Conservation (phyloP, 2,888 invertebrate species). For the Callinectes sapidus region DNA sequence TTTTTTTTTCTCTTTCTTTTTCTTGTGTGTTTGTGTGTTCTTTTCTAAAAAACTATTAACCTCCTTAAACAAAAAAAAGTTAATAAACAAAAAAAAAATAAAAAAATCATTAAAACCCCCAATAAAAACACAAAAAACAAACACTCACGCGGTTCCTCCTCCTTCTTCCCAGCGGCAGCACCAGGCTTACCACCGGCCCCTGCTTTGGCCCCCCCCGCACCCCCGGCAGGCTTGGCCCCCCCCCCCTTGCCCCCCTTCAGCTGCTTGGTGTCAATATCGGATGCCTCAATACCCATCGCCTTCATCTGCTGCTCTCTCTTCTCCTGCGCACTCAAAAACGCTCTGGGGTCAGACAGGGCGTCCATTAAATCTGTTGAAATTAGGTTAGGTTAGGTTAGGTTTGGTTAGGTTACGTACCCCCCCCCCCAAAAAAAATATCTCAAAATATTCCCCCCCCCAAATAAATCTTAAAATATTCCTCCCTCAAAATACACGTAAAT, state of each 20-base stretch:
- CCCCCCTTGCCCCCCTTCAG: slow-evolving; percentile 75
- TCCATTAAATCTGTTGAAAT: slow-evolving; percentile 93
- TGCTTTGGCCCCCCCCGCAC: slow-evolving; percentile 49
- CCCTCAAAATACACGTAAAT: too few species aligned
- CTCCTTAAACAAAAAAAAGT: not conserved
- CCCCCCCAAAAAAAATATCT: too few species aligned
- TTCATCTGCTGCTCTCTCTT: slow-evolving; percentile 94
- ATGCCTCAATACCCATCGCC: slow-evolving; percentile 94
- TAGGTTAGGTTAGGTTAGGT: not conserved
- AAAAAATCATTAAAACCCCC: not conserved
- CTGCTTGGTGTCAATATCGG: slow-evolving; percentile 77
- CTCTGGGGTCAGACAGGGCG: slow-evolving; percentile 94
- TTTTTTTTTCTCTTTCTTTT: too few species aligned
- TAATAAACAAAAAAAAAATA: not conserved
- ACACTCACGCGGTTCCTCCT: slow-evolving; percentile 73
- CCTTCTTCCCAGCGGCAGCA: slow-evolving; percentile 66
- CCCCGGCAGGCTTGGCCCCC: slow-evolving; percentile 76
- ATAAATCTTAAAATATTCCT: too few species aligned
- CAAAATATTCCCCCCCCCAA: too few species aligned
- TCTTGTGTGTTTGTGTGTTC: too few species aligned
- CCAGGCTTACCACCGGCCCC: slow-evolving; percentile 29
- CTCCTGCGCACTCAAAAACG: slow-evolving; percentile 90
- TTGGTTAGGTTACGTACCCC: too few species aligned
- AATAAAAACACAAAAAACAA: not conserved
- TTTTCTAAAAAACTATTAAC: too few species aligned